These are phyloP conservation scores for Scaptodrosophila latifasciaeformis DNA, from an alignment of 2,888 invertebrate genomes.

Conservation along the genomic window DNA sequence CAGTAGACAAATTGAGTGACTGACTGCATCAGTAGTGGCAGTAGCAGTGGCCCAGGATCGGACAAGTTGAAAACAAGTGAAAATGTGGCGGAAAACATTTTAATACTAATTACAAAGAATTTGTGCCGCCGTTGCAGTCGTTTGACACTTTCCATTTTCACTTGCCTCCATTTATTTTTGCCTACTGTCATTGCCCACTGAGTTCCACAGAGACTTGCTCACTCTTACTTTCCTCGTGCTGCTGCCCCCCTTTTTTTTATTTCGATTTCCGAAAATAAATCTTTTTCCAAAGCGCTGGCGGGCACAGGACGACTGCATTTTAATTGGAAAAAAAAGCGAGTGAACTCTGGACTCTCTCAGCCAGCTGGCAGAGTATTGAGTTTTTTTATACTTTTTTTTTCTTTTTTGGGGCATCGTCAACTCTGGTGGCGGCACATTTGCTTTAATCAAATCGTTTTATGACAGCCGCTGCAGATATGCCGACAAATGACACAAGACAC, in stretches of 20 bases:
- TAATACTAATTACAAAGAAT: conserved; percentile 70
- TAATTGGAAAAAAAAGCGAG: conserved; percentile 58
- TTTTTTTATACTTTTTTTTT: neutral
- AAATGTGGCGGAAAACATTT: conserved; percentile 68
- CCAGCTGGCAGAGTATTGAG: conserved; percentile 33
- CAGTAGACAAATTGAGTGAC: conserved; percentile 62
- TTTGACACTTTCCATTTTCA: conserved; percentile 41
- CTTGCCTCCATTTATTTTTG: conserved; percentile 29
- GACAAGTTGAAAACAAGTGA: conserved; percentile 48
- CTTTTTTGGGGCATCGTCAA: conserved; percentile 13
- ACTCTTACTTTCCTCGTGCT: conserved; percentile 39
- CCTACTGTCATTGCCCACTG: neutral
- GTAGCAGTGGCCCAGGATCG: conserved; percentile 12
- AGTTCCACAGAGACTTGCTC: conserved; percentile 2
- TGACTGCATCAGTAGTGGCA: neutral
- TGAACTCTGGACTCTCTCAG: conserved; percentile 25
- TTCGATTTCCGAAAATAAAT: conserved; percentile 71
- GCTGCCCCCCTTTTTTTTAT: conserved; percentile 13
- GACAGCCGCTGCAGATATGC: conserved; percentile 59
- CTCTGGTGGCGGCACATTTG: conserved; percentile 49
- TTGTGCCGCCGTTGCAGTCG: conserved; percentile 53
- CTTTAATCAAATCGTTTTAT: conserved; percentile 72
- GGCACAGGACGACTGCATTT: conserved; percentile 53
- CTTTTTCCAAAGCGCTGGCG: conserved; percentile 28
- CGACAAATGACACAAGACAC: conserved; percentile 66